A percentile compares a stretch with the other conserved stretches of the same genome.
Conservation (phyloP, 1,140 invertebrate species). For the Drosophila leontia region DNA sequence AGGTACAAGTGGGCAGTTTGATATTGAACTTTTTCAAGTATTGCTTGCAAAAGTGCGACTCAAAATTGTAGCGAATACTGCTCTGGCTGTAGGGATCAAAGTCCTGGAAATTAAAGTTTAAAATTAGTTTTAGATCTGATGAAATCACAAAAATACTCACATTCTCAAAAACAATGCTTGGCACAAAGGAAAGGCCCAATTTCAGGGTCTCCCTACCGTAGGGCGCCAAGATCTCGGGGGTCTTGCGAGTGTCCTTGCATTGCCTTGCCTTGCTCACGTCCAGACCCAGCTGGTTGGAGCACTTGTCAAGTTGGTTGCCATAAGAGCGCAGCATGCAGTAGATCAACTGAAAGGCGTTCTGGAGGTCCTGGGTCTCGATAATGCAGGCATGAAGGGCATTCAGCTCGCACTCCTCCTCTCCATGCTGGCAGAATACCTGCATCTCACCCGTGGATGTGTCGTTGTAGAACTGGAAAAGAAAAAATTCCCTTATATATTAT, state of each 20-base stretch:
- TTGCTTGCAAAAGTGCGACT: slow-evolving; percentile 57
- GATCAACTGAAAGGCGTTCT: slow-evolving; percentile 64
- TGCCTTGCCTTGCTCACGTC: slow-evolving; percentile 59
- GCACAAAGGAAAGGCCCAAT: slow-evolving; percentile 73
- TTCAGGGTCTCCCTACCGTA: slow-evolving; percentile 69
- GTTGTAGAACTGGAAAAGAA: slow-evolving; percentile 57
- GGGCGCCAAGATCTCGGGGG: slow-evolving; percentile 62
- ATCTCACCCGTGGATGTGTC: slow-evolving; percentile 37
- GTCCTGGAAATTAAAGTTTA: slow-evolving; percentile 25
- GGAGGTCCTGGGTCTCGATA: slow-evolving; percentile 54
- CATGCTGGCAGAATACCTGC: slow-evolving; percentile 74
- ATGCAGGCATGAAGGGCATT: slow-evolving; percentile 80
- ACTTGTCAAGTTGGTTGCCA: slow-evolving; percentile 53
- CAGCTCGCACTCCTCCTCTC: slow-evolving; percentile 68
- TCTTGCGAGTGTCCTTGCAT: slow-evolving; percentile 60
- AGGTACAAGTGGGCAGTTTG: slow-evolving; percentile 50
- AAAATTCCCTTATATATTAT: neutral
- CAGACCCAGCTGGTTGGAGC: slow-evolving; percentile 46
- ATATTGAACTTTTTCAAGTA: slow-evolving; percentile 63
- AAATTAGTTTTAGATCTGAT: neutral
- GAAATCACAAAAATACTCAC: slow-evolving; percentile 37
- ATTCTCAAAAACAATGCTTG: slow-evolving; percentile 73
- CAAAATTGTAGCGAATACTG: slow-evolving; percentile 73
- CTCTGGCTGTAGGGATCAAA: slow-evolving; percentile 69
- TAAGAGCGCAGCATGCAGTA: slow-evolving; percentile 71